These are phyloP conservation scores for Cordilura impudica DNA, from an alignment of 2,888 invertebrate species.

Conservation along the genomic window DNA sequence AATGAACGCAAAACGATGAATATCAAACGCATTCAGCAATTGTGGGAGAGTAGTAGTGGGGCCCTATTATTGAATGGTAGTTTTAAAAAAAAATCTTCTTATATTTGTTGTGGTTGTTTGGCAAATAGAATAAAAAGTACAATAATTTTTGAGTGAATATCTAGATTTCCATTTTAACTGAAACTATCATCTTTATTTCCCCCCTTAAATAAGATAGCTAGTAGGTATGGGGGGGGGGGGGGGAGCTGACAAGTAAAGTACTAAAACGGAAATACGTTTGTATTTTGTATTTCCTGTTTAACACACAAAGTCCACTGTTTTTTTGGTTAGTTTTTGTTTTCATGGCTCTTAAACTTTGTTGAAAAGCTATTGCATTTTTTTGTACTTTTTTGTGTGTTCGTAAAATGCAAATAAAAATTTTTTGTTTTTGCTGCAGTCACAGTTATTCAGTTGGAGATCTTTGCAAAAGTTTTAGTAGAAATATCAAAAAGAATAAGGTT, in stretches of 20 bases:
- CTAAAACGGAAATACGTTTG: conserved; percentile 55
- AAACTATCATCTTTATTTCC: conserved; percentile 51
- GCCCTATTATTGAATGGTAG: conserved; percentile 13
- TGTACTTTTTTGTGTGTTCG: conserved; percentile 4
- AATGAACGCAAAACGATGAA: conserved; percentile 65
- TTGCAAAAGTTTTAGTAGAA: not conserved
- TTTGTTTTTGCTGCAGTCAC: conserved; percentile 14
- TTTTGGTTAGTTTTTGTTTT: not conserved
- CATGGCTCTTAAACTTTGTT: conserved; percentile 45
- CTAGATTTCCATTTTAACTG: conserved; percentile 27
- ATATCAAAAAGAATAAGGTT: conserved; percentile 12
- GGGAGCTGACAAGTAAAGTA: not conserved
- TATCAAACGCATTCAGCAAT: conserved; percentile 10
- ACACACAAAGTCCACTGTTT: conserved; percentile 30
- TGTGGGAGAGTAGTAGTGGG: not conserved
- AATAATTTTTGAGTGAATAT: conserved; percentile 55
- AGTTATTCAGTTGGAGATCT: not conserved
- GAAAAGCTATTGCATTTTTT: conserved; percentile 49
- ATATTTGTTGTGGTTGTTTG: too few relatives aligned
- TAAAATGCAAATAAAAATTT: conserved; percentile 48
- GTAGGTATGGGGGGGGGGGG: too few relatives aligned
- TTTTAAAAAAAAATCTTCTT: not conserved
- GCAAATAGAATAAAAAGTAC: not conserved
- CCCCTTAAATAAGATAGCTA: not conserved
- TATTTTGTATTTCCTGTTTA: conserved; percentile 60